Evolutionary conservation across 2,888 invertebrate genomes (phyloP), one percentile per base, ranked within the genome.

Genomic region (Psylliodes chrysocephalus): DNA sequence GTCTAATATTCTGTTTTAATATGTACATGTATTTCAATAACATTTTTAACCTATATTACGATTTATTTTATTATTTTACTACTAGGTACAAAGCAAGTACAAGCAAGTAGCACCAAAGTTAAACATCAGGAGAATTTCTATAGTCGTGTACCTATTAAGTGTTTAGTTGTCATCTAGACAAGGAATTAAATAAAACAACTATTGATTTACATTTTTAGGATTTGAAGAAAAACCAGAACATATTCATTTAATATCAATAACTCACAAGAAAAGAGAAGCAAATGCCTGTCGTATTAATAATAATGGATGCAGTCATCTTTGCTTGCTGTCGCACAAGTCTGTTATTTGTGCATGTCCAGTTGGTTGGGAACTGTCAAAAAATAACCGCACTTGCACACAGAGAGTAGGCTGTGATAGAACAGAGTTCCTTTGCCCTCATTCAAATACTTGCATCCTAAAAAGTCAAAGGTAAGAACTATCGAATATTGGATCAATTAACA

Each of bases 231-330:
- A 78, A 15, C 40, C 73, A n/a, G 75, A 78, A 18, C 81, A 81
- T 5, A 72, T 86, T 82, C 85, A 85, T 28, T 75, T 89, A 10
- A 82, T 85, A 67, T 82, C 87, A 0, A 83, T 86, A 66, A 79
- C 82, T 46, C 83, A 83, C 0, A 79, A 42, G 33, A 64, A 35
- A 72, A 75, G 51, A 5, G 59, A 75, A 59, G 71, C 75, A 54
- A 90, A 90, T 79, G 84, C 85, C 0, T 93, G 93, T 73, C 83
- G 84, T 22, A 73, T 73, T 6, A 82, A 82, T 25, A 88, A 88
- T 65, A 89, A 88, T 35, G 87, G 87, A 0, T 94, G 94, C 74
- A 89, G 90, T 1, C 90, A 93, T 77, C 81, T 93, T 7, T 94
- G 94, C 75, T 85, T 92, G 1, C 85, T 88, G 60, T 77, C 80